phyloP scores from a whole-genome alignment of 2,113 vertebrate species.

The Lophochroa leadbeateri region DNA sequence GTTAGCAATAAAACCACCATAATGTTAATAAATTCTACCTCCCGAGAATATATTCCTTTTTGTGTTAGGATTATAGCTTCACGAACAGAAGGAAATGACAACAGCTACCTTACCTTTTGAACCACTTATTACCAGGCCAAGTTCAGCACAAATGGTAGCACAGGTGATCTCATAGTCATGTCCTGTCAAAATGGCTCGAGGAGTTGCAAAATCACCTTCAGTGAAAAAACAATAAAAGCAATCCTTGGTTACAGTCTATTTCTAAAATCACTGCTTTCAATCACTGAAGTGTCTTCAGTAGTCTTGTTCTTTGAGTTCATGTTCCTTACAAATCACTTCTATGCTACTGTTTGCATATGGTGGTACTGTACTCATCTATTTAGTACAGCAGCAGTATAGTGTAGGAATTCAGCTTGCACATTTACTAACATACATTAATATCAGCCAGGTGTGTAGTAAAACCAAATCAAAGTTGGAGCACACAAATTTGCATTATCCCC shows the following conservation, averaged over 20 bases:
- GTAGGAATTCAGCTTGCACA: not conserved
- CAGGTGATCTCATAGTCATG: conserved; percentile 95
- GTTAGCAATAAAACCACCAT: not conserved
- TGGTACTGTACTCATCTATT: not conserved
- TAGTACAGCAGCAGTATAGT: not conserved
- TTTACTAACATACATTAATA: not conserved
- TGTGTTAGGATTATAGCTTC: not conserved
- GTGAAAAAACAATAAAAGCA: conserved; percentile 15
- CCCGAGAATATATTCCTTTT: not conserved
- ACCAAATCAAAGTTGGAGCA: not conserved
- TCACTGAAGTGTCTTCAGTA: not conserved
- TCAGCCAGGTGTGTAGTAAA: not conserved
- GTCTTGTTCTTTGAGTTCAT: not conserved
- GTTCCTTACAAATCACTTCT: not conserved
- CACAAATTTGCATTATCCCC: not conserved
- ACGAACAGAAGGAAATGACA: not conserved
- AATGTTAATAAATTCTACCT: not conserved
- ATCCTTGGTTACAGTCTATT: not conserved
- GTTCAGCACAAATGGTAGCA: conserved; percentile 91
- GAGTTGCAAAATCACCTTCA: conserved; percentile 88
- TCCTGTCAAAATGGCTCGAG: conserved; percentile 91
- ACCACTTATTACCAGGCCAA: conserved; percentile 94
- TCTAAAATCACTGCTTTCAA: not conserved
- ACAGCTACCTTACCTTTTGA: conserved; percentile 84
- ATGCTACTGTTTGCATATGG: not conserved